Evolutionary conservation across 2,888 invertebrate species (phyloP).

Genomic region (Aspidiotus rigidus): DNA sequence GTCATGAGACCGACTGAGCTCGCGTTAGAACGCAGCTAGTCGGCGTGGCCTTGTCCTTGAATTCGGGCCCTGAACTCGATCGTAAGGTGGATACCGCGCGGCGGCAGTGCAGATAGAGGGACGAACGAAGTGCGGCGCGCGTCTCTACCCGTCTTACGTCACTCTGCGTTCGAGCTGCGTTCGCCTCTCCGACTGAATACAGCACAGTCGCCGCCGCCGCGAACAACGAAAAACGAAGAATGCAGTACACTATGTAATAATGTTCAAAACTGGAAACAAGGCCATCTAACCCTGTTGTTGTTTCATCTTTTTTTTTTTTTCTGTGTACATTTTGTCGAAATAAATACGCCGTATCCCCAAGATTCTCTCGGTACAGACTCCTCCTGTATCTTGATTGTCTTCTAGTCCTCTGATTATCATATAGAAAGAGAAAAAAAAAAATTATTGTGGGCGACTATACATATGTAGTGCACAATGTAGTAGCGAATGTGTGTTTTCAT

Average conservation of each 20-base stretch:
- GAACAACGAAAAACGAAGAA: conserved; percentile 3
- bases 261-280: conserved; percentile 25
- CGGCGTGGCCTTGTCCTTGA: conserved; percentile 34
- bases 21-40: conserved; percentile 27
- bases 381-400: too few species aligned
- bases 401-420: too few species aligned
- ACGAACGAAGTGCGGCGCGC: conserved; percentile 26
- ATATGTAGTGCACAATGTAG: too few species aligned
- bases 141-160: conserved; percentile 30
- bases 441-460: too few species aligned
- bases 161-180: conserved; percentile 14
- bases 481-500: too few species aligned
- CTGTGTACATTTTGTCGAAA: too few species aligned
- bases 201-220: background rate
- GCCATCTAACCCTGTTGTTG: conserved; percentile 29
- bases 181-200: background rate
- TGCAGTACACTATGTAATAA: conserved; percentile 25
- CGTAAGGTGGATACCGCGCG: conserved; percentile 28
- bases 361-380: too few species aligned
- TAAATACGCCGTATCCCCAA: too few species aligned
- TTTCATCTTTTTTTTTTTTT: background rate
- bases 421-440: too few species aligned
- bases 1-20: conserved; percentile 30
- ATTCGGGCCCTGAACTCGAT: conserved; percentile 34
- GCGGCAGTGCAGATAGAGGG: conserved; percentile 19